Percentiles rank a stretch among this genome's conserved stretches.
These are phyloP conservation scores for Tinea trinotella DNA, from an alignment of 2,888 invertebrate genomes.

Conservation along the genomic window DNA sequence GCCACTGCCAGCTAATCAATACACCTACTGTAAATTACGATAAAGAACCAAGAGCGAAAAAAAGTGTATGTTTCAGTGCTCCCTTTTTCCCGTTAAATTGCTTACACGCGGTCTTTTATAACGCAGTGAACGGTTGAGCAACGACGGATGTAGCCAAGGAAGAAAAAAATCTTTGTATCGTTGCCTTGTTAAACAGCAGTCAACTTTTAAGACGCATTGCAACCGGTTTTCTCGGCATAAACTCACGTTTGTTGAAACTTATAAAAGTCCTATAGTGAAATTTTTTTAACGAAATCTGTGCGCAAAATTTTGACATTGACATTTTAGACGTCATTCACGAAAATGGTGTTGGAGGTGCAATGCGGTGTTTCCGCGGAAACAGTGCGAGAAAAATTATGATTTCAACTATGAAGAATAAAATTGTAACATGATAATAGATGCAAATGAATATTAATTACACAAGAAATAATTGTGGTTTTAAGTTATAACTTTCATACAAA, in stretches of 20 bases:
- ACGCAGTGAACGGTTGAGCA: too few species aligned
- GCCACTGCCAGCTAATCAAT: too few species aligned
- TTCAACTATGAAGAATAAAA: conserved; percentile 31
- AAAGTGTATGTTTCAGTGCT: too few species aligned
- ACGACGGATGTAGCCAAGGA: not conserved
- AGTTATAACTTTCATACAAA: not conserved
- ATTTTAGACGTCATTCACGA: conserved; percentile 28
- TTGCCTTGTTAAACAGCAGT: not conserved
- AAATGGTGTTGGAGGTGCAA: conserved; percentile 43
- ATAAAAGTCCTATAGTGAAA: not conserved
- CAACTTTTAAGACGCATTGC: not conserved
- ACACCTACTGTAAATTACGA: too few species aligned
- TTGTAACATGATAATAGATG: conserved; percentile 7
- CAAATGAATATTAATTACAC: not conserved
- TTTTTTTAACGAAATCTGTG: not conserved
- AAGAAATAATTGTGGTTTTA: not conserved
- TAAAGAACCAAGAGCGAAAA: too few species aligned
- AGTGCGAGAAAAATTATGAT: conserved; percentile 51
- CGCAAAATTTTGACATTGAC: conserved; percentile 3
- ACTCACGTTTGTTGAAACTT: not conserved
- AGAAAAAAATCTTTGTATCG: not conserved
- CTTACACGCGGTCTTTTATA: too few species aligned
- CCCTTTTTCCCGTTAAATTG: too few species aligned
- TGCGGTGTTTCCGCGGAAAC: conserved; percentile 70
- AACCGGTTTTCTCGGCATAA: not conserved